Evolutionary conservation across 2,113 vertebrate genomes (phyloP).

Genomic region (Australoheros scitulus): DNA sequence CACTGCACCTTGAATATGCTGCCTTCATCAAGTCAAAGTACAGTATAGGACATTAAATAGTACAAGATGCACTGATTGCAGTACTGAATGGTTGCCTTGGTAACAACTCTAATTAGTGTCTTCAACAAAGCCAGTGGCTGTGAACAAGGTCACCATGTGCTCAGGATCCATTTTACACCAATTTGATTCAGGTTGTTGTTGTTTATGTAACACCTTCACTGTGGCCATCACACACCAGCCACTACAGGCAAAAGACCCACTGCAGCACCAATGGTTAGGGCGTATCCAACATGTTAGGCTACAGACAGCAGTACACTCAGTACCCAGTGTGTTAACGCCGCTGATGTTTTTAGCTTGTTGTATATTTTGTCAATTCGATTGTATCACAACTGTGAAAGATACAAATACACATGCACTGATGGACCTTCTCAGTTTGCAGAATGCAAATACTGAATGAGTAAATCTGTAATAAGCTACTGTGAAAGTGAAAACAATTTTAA

Average conservation of each 20-base stretch:
- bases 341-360: neutral
- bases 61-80: neutral
- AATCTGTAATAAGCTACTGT: neutral
- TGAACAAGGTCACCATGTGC: neutral
- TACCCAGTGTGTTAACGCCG: neutral
- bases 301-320: neutral
- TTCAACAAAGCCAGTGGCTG: constrained; percentile 2
- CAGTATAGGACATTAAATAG: neutral
- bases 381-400: neutral
- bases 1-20: neutral
- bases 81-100: constrained; percentile 10
- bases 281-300: neutral
- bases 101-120: constrained; percentile 1
- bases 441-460: neutral
- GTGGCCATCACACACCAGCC: neutral
- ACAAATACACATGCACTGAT: accelerated
- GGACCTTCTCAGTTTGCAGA: neutral
- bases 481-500: neutral
- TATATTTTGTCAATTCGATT: neutral
- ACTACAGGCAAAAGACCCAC: neutral
- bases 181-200: neutral
- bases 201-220: neutral
- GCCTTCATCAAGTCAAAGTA: neutral
- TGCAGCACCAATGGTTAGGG: neutral
- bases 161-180: neutral